phyloP scores from a whole-genome alignment of 2,888 invertebrate species.

The Hyposoter dolosus region DNA sequence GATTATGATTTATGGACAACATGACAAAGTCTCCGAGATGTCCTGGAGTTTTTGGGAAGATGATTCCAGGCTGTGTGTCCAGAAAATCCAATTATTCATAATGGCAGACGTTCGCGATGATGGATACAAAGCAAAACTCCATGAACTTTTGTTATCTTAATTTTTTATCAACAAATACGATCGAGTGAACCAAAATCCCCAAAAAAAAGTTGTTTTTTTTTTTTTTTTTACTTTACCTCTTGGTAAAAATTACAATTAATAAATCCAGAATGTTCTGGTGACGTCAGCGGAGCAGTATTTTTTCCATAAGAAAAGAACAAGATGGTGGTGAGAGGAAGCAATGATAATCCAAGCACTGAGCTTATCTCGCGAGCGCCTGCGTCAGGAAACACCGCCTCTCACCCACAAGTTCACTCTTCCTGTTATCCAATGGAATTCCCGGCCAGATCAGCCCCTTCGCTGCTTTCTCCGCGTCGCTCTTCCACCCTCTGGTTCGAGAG shows the following conservation, averaged over 20 bases:
- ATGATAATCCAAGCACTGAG: slow-evolving; percentile 40
- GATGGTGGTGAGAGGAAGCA: slow-evolving; percentile 11
- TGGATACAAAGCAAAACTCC: neutral
- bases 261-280: neutral
- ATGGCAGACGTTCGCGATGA: neutral
- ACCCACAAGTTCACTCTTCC: slow-evolving; percentile 31
- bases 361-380: slow-evolving; percentile 63
- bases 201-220: neutral
- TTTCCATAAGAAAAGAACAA: neutral
- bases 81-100: neutral
- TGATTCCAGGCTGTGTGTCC: neutral
- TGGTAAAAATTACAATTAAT: neutral
- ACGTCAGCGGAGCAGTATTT: neutral
- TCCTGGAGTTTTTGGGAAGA: neutral
- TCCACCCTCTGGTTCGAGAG: slow-evolving; percentile 38
- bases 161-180: neutral
- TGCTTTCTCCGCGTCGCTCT: slow-evolving; percentile 28
- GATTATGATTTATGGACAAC: neutral
- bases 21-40: neutral
- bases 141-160: neutral
- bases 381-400: slow-evolving; percentile 58
- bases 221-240: neutral
- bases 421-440: slow-evolving; percentile 54
- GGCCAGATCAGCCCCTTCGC: slow-evolving; percentile 38
- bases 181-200: neutral